These are phyloP conservation scores for Mionectes olivaceus DNA, from an alignment of 2,797 vertebrate species.

Conservation along the genomic window DNA sequence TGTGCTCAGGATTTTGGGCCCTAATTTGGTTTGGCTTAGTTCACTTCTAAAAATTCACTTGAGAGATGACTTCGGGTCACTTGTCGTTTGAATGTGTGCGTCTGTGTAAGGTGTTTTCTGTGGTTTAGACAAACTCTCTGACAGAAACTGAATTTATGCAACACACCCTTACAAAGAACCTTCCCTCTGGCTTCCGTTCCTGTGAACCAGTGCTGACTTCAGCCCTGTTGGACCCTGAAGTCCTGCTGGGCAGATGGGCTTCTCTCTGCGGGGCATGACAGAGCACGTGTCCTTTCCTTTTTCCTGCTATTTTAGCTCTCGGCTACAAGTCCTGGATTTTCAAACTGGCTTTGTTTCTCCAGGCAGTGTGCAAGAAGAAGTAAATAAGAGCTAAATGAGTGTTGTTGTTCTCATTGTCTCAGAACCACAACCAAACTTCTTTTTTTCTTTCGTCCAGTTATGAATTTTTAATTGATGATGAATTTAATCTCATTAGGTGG, in stretches of 20 bases:
- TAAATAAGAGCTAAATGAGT: background rate
- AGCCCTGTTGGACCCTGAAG: background rate
- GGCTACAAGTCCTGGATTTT: background rate
- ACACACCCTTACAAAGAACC: background rate
- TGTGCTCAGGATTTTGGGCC: background rate
- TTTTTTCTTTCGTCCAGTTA: conserved; percentile 7
- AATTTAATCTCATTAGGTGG: conserved; percentile 29
- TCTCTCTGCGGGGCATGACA: background rate
- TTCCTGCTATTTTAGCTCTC: background rate
- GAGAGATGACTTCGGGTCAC: background rate
- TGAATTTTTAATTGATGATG: conserved; percentile 65
- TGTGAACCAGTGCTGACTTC: background rate
- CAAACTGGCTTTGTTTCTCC: background rate
- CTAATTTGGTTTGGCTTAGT: conserved; percentile 12
- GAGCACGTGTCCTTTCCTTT: rapidly evolving
- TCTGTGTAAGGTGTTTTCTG: background rate
- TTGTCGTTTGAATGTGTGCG: background rate
- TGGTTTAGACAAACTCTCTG: background rate
- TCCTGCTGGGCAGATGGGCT: background rate
- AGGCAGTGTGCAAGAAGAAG: background rate
- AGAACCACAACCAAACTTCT: conserved; percentile 29
- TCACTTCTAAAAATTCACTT: conserved; percentile 6
- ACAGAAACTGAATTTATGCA: background rate
- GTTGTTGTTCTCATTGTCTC: conserved; percentile 58
- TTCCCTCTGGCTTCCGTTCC: background rate